Evolutionary conservation across 1,140 invertebrate species (phyloP).

Genomic region (Cheumatopsyche charites): DNA sequence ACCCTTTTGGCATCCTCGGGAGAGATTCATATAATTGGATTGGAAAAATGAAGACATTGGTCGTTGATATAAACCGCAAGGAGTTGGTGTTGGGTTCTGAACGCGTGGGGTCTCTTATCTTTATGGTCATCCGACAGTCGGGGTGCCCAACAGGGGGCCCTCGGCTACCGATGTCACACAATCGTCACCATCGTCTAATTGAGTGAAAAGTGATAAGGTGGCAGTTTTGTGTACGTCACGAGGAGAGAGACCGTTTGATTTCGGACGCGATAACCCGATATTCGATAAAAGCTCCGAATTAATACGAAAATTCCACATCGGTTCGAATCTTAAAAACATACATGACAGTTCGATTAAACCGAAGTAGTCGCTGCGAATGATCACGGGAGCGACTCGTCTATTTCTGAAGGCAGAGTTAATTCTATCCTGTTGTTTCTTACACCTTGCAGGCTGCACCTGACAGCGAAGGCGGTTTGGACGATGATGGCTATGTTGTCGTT

Average conservation of each 20-base stretch:
- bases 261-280: neutral
- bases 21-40: conserved; percentile 1
- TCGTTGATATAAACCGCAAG: conserved; percentile 15
- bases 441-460: too few relatives aligned
- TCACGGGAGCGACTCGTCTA: too few relatives aligned
- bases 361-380: too few relatives aligned
- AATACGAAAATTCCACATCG: neutral
- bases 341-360: too few relatives aligned
- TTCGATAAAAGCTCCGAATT: neutral
- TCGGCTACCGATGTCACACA: conserved; percentile 39
- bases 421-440: neutral
- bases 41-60: conserved; percentile 21
- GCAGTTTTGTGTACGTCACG: conserved; percentile 1
- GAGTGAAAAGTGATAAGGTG: conserved; percentile 44
- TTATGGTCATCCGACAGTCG: conserved; percentile 37
- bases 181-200: conserved; percentile 46
- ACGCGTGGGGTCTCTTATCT: conserved; percentile 42
- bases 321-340: too few relatives aligned
- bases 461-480: neutral
- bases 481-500: neutral
- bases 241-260: neutral
- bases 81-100: conserved; percentile 3
- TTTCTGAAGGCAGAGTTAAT: neutral
- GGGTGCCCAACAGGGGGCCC: conserved; percentile 24
- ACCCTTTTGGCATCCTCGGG: too few relatives aligned